Conservation (phyloP, 2,888 invertebrate species). For the Drosophila melanocephala region DNA sequence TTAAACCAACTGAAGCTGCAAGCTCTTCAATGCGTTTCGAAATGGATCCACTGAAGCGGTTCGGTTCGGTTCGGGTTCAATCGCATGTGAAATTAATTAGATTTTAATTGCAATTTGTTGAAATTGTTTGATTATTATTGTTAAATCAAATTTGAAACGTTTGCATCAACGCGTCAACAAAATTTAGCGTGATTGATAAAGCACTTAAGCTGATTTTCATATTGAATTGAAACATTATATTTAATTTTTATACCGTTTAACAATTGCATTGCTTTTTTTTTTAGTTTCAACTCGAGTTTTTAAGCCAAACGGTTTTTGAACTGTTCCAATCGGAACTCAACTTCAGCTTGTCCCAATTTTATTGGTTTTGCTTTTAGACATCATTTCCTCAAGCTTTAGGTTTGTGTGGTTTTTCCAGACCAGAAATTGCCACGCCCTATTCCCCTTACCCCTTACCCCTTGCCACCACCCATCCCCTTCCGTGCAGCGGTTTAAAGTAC, state of each 20-base stretch:
- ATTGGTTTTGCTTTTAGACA: background rate
- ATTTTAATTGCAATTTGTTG: background rate
- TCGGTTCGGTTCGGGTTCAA: background rate
- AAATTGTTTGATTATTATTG: background rate
- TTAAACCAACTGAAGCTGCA: background rate
- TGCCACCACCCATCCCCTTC: background rate
- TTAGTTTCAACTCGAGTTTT: background rate
- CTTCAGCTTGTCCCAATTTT: background rate
- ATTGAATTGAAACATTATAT: background rate
- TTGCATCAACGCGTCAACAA: background rate
- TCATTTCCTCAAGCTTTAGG: background rate
- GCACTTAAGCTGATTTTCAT: background rate
- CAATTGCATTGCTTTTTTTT: background rate
- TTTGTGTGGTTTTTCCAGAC: background rate
- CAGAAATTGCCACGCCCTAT: conserved; percentile 10
- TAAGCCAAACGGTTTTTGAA: background rate
- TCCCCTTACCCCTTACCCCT: background rate
- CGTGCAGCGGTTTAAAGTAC: conserved; percentile 33
- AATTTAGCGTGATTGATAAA: background rate
- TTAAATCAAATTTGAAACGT: background rate
- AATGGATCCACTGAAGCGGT: conserved; percentile 9
- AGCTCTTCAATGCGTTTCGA: background rate
- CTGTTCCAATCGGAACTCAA: background rate
- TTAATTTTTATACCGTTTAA: background rate
- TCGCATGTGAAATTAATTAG: background rate